Percentiles rank a stretch among this genome's conserved stretches.
Conservation (phyloP, 2,888 invertebrate genomes). For the Tetanocera ferruginea region DNA sequence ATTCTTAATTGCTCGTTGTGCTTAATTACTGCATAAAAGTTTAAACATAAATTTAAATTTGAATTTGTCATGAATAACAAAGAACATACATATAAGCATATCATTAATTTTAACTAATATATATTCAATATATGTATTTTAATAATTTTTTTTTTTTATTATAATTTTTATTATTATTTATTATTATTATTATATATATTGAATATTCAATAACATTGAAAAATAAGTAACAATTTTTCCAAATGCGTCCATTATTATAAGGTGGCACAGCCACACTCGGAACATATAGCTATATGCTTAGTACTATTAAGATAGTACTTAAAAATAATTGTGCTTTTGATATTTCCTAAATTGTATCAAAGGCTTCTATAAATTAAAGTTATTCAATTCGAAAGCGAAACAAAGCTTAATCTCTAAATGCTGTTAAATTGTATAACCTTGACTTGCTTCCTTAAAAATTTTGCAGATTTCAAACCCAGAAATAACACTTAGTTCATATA, state of each 20-base stretch:
- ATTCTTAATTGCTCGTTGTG: constrained; percentile 25
- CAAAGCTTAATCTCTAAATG: constrained; percentile 10
- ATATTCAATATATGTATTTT: background rate
- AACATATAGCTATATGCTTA: background rate
- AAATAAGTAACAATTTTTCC: constrained; percentile 4
- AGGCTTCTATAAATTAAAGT: background rate
- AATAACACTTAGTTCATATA: background rate
- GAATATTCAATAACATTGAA: background rate
- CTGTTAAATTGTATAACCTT: background rate
- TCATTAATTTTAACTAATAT: constrained; percentile 14
- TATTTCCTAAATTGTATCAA: constrained; percentile 13
- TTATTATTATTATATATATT: background rate
- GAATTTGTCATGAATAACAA: constrained; percentile 30
- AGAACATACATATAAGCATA: constrained; percentile 1
- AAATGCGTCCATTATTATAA: constrained; percentile 27
- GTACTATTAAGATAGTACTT: constrained; percentile 18
- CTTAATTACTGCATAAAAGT: constrained; percentile 4
- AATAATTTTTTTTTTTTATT: background rate
- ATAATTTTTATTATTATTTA: background rate
- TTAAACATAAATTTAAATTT: constrained; percentile 1
- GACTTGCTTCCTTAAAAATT: background rate
- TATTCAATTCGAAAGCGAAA: constrained; percentile 6
- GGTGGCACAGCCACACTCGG: constrained; percentile 34
- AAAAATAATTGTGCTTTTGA: constrained; percentile 19
- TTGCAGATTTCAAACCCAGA: background rate